Evolutionary conservation across 1,140 invertebrate species (phyloP), one percentile per base, ranked within the genome.

Genomic region (Cherax quadricarinatus): DNA sequence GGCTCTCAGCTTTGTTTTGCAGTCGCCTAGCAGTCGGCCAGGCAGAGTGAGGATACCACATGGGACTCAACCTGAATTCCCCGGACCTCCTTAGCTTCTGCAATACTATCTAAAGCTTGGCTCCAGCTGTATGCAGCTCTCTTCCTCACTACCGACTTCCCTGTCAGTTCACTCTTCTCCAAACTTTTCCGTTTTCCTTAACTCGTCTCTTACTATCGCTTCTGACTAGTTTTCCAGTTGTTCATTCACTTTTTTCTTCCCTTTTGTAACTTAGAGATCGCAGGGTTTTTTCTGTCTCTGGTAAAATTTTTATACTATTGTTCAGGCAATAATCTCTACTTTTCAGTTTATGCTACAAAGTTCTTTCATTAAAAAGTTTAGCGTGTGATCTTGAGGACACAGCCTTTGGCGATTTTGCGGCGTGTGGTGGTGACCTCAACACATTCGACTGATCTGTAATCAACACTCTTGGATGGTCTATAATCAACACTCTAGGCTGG

Each of bases 1-100:
- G 51, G 81, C 24, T 83, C 81, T 83, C 81, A 60, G 24, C 57
- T 83, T 16, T 53, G 81, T 30, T n/a, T 83, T 5, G 18, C 51
- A 53, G 81, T 60, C 51, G 81, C 81, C 81, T 51, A 57, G 51
- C n/a, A 21, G 51, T 83, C 51, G 81, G 51, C 51, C 81, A 7
- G 51, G 4, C 14, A 57, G 81, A 51, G 57, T 83, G 49, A 60
- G 81, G n/a, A 7, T 9, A 51, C 53, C 51, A n/a, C 51, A 83
- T 83, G 18, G 10, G 81, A 83, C 12, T 57, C 53, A 18, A 30
- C 21, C 51, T 24, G 57, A 30, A 60, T 7, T 21, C 51, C 51
- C 3, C n/a, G 30, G 6, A 30, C 24, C 5, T 75, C 70, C n/a
- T 7, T n/a, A 75, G 62, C 5, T 21, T 16, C 12, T 66, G 5